A percentile compares a stretch with the other conserved stretches of the same genome.
Evolutionary conservation across 2,888 invertebrate species (phyloP).

Genomic region (Drosophila kokeensis): DNA sequence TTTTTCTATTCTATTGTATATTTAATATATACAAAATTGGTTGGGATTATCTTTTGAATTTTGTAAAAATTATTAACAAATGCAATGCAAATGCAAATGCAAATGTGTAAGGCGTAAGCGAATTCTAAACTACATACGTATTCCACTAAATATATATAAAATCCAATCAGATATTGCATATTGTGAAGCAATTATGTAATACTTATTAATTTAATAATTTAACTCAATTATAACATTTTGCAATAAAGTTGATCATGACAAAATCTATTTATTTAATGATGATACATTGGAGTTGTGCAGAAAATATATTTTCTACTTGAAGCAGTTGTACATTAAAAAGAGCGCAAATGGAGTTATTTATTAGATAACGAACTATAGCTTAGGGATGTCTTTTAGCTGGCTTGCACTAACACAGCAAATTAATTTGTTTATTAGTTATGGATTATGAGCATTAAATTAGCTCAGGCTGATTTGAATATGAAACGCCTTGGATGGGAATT

Average conservation of each 20-base stretch:
- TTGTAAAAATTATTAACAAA: slow-evolving; percentile 31
- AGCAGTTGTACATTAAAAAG: slow-evolving; percentile 27
- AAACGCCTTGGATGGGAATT: neutral
- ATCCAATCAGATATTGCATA: slow-evolving; percentile 29
- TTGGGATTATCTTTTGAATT: slow-evolving; percentile 43
- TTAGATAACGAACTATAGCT: neutral
- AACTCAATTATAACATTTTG: slow-evolving; percentile 71
- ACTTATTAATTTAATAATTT: slow-evolving; percentile 41
- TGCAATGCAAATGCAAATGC: slow-evolving; percentile 15
- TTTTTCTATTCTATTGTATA: slow-evolving; percentile 32
- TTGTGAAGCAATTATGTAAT: slow-evolving; percentile 42
- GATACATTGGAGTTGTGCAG: slow-evolving; percentile 38
- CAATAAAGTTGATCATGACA: slow-evolving; percentile 69
- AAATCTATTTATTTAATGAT: slow-evolving; percentile 28
- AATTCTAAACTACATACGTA: slow-evolving; percentile 39
- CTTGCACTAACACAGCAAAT: neutral
- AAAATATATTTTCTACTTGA: neutral
- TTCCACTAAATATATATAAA: slow-evolving; percentile 7
- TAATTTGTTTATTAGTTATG: neutral
- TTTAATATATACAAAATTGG: slow-evolving; percentile 32
- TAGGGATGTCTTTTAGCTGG: neutral
- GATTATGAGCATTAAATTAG: neutral
- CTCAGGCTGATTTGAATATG: neutral
- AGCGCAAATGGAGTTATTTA: neutral
- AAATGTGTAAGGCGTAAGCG: slow-evolving; percentile 41